Evolutionary conservation across 2,888 invertebrate genomes (phyloP).

Genomic region (Torymus texanus): DNA sequence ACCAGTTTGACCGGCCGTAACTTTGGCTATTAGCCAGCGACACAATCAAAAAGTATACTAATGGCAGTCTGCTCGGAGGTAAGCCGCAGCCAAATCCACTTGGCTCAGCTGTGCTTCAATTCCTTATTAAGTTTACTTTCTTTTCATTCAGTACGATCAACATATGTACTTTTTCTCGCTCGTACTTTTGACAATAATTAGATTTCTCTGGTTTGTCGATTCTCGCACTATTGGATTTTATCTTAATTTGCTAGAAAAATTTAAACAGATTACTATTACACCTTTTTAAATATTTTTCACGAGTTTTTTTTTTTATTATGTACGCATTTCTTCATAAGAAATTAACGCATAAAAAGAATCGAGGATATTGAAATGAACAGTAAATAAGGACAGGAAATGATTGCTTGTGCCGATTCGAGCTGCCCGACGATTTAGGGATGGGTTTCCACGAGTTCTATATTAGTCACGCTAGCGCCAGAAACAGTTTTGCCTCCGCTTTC

Average conservation of each 20-base stretch:
- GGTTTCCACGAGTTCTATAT: conserved; percentile 55
- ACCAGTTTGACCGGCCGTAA: conserved; percentile 26
- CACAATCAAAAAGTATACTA: conserved; percentile 51
- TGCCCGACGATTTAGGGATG: conserved; percentile 62
- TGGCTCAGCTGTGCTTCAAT: conserved; percentile 60
- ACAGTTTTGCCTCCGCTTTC: not conserved
- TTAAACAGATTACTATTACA: not conserved
- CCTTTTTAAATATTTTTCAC: not conserved
- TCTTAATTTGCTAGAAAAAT: conserved; percentile 9
- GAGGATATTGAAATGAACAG: not conserved
- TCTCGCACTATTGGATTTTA: not conserved
- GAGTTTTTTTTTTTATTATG: too few relatives aligned
- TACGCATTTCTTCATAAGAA: not conserved
- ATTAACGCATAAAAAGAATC: not conserved
- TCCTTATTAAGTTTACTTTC: conserved; percentile 49
- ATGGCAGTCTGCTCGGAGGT: conserved; percentile 64
- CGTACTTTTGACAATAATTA: not conserved
- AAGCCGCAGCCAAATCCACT: conserved; percentile 48
- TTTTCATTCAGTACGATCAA: too few relatives aligned
- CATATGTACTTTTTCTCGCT: not conserved
- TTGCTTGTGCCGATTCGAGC: conserved; percentile 60
- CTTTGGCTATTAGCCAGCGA: conserved; percentile 29
- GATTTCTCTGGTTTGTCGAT: too few relatives aligned
- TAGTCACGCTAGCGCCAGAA: conserved; percentile 8
- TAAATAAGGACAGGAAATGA: not conserved